Evolutionary conservation across 2,888 invertebrate genomes (phyloP).

Genomic region (Boloria euphrosyne): DNA sequence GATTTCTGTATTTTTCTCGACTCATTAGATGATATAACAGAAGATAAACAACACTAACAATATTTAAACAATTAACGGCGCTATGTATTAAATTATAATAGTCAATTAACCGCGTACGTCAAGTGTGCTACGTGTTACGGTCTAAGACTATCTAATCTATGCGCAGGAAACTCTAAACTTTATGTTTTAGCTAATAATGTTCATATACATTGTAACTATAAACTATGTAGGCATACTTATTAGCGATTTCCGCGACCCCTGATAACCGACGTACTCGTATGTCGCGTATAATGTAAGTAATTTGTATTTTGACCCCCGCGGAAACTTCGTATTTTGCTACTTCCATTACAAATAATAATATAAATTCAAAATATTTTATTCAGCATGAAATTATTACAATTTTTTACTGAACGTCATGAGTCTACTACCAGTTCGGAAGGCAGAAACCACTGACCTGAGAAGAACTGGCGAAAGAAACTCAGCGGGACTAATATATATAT

Average conservation of each 20-base stretch:
- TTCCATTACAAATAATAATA: no score
- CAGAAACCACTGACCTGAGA: no score
- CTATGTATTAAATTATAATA: neutral
- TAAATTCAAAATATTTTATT: no score
- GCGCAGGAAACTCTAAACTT: neutral
- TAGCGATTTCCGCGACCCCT: conserved; percentile 31
- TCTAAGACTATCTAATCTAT: neutral
- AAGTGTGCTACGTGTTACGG: conserved; percentile 21
- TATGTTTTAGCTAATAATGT: neutral
- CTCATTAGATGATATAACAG: no score
- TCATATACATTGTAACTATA: neutral
- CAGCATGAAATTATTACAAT: no score
- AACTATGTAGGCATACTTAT: neutral
- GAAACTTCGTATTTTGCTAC: conserved; percentile 1
- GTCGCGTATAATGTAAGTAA: conserved; percentile 4
- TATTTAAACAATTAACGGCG: no score
- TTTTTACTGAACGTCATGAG: no score
- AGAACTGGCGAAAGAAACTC: no score
- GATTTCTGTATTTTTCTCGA: no score
- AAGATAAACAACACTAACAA: no score
- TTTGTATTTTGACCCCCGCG: conserved; percentile 14
- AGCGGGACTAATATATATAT: no score
- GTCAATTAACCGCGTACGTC: conserved; percentile 9
- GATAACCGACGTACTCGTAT: conserved; percentile 27
- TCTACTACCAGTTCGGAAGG: no score